These are phyloP conservation scores for Rhopalosiphum nymphaeae DNA, from an alignment of 2,888 invertebrate species.

Conservation along the genomic window DNA sequence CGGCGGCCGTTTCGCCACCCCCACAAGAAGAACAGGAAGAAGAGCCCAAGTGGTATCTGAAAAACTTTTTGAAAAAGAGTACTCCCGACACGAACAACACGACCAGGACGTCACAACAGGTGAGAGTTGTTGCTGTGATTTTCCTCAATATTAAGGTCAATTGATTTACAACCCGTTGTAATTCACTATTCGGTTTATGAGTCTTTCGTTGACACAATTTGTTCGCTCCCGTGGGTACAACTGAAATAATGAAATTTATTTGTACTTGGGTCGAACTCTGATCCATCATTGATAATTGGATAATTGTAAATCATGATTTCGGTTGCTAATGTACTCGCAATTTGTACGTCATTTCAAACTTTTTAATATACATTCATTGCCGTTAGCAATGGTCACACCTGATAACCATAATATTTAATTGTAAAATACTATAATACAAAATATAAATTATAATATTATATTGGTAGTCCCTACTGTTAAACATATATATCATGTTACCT, in stretches of 20 bases:
- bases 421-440: background rate
- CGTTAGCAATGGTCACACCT: background rate
- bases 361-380: background rate
- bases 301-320: background rate
- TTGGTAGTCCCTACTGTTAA: background rate
- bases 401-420: background rate
- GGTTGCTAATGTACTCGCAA: background rate
- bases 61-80: constrained; percentile 67
- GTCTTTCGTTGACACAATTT: background rate
- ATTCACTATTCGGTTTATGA: background rate
- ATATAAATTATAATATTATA: no score
- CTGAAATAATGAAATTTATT: background rate
- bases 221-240: background rate
- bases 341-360: background rate
- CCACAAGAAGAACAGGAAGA: constrained; percentile 67
- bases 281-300: background rate
- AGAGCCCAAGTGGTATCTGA: constrained; percentile 68
- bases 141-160: background rate
- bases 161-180: background rate
- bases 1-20: constrained; percentile 25
- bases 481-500: background rate
- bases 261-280: background rate
- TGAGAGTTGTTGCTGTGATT: background rate
- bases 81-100: constrained; percentile 62
- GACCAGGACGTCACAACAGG: constrained; percentile 58